Conservation (phyloP, 2,113 vertebrate species). For the Oreochromis niloticus region DNA sequence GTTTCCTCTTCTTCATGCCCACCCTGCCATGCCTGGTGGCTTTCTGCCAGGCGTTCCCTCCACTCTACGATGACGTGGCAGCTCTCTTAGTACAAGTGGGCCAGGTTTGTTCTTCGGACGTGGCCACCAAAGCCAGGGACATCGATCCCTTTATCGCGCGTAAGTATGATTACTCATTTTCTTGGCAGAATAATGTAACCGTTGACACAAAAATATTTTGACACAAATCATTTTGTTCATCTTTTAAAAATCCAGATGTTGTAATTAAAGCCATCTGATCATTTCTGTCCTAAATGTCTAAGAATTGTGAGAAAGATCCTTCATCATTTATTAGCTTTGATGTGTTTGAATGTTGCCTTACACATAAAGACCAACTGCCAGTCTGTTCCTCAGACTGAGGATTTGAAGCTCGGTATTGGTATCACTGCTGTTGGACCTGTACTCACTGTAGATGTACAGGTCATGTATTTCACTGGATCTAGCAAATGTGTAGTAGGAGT, state of each 20-base stretch:
- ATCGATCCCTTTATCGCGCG: constrained; percentile 91
- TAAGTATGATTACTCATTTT: constrained; percentile 57
- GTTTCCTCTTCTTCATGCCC: constrained; percentile 93
- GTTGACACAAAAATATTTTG: not conserved
- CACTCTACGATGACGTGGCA: constrained; percentile 91
- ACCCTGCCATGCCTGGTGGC: constrained; percentile 93
- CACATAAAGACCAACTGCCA: not conserved
- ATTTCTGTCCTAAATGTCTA: not conserved
- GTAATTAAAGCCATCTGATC: not conserved
- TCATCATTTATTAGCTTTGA: not conserved
- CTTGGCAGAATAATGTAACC: not conserved
- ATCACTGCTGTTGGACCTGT: not conserved
- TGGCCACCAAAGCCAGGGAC: constrained; percentile 88
- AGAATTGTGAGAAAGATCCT: accelerated
- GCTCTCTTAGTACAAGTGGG: constrained; percentile 92
- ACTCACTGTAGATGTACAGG: not conserved
- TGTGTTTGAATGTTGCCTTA: not conserved
- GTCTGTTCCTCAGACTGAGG: not conserved
- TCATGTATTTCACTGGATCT: accelerated
- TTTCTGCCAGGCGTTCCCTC: constrained; percentile 96
- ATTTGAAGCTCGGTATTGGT: accelerated
- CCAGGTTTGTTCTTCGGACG: constrained; percentile 95
- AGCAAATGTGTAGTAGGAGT: not conserved
- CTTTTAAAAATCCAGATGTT: not conserved
- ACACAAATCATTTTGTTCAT: accelerated